phyloP scores from a whole-genome alignment of 1,140 invertebrate species.

The Schlechtendalia chinensis region DNA sequence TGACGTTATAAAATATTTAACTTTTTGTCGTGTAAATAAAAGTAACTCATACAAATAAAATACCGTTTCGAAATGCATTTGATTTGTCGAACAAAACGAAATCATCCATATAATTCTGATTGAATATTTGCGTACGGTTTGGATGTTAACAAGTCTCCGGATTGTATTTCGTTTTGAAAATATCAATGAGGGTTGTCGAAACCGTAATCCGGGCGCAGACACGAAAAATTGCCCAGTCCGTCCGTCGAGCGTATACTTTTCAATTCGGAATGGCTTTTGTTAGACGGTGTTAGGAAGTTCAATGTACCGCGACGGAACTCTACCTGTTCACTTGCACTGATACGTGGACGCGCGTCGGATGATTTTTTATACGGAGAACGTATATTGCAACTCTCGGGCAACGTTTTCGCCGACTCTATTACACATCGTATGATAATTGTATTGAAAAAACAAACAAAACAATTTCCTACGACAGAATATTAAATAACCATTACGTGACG shows the following conservation, averaged over 20 bases:
- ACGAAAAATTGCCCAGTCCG: no score
- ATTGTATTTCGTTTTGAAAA: no score
- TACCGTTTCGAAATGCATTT: no score
- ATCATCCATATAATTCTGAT: no score
- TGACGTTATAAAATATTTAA: no score
- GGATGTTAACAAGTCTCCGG: no score
- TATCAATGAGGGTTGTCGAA: no score
- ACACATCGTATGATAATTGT: neutral
- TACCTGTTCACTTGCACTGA: neutral
- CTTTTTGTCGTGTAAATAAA: no score
- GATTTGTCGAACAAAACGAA: no score
- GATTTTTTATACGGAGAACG: slow-evolving; percentile 30
- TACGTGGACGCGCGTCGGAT: neutral
- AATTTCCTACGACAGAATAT: neutral
- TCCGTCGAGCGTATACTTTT: neutral
- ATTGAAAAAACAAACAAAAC: neutral
- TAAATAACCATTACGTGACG: neutral
- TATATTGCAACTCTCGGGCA: neutral
- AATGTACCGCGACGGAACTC: slow-evolving; percentile 28
- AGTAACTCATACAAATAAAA: no score
- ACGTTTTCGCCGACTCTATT: slow-evolving; percentile 17
- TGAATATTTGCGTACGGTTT: no score
- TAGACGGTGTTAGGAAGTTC: neutral
- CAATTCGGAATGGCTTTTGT: slow-evolving; percentile 7
- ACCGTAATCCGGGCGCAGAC: no score